These are phyloP conservation scores for Didymodactylos carnosus DNA, from an alignment of 2,888 invertebrate genomes.

Conservation along the genomic window DNA sequence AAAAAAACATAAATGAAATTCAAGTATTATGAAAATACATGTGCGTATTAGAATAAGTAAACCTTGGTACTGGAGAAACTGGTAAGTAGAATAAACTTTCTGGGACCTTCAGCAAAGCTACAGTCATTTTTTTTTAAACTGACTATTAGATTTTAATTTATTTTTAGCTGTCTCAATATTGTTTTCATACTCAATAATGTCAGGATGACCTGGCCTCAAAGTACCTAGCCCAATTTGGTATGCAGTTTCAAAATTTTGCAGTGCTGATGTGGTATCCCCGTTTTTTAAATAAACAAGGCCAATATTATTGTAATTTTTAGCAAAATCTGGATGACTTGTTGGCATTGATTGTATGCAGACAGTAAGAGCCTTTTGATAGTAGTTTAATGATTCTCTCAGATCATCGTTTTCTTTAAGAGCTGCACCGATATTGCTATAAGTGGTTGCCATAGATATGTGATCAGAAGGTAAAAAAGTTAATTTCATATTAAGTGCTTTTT, in stretches of 20 bases:
- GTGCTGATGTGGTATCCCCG: neutral
- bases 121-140: too few relatives aligned
- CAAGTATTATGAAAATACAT: too few relatives aligned
- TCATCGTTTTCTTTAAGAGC: neutral
- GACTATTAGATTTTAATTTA: too few relatives aligned
- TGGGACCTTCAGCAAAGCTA: too few relatives aligned
- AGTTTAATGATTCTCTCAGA: neutral
- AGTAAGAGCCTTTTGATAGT: neutral
- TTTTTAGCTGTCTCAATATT: too few relatives aligned
- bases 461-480: neutral
- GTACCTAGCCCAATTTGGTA: too few relatives aligned
- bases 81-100: too few relatives aligned
- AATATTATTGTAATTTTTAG: neutral
- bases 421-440: neutral
- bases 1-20: too few relatives aligned
- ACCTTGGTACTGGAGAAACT: too few relatives aligned
- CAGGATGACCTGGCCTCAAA: too few relatives aligned
- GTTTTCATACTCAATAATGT: too few relatives aligned
- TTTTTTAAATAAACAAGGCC: neutral
- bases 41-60: too few relatives aligned
- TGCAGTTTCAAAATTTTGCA: neutral
- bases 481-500: neutral
- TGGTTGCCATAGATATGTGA: neutral
- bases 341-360: neutral
- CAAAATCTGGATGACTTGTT: neutral